Evolutionary conservation across 2,888 invertebrate species (phyloP), one percentile per base, ranked within the genome.

Genomic region (Bembecia ichneumoniformis): DNA sequence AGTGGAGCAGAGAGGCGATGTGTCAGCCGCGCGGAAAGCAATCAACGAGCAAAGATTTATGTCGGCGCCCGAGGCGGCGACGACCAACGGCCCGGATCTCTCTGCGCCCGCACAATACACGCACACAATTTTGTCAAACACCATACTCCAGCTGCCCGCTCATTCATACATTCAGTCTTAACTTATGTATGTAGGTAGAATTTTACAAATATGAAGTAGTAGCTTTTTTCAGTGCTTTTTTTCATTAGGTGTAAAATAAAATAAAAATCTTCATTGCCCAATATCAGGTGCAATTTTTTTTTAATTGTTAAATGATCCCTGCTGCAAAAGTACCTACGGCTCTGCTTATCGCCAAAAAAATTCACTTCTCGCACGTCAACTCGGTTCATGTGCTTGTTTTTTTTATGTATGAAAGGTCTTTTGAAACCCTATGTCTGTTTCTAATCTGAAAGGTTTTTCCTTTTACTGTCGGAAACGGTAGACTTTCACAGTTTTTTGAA

Each of bases 1-100:
- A 28, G 44, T 58, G 57, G 62, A 55, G 43, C 35, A 47, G 17
- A 36, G 47, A 16, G 50, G 49, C 16, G 47, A 45, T 45, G 35
- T 49, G 43, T 40, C 14, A 14, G 43, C 43, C 57, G 61, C 58
- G 59, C 52, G 61, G 69, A 70, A 75, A 71, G 76, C 74, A 81
- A 81, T 81, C 80, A 81, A 76, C 75, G 71, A 69, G 69, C 56
- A 61, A 73, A 63, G 77, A 81, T 81, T 79, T 79, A 82, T 73
- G 63, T 58, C 57, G 52, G 61, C 55, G 64, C 70, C 72, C 59
- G 67, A 64, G 68, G 71, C 69, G 59, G 28, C 28, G 28, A 28
- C 28, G 28, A 28, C 28, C 28, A 9, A 28, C 28, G 28, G 9
- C 28, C 28, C 28, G 28, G 63, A 51, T 47, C 47, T 54, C 57